Percentiles rank a stretch among this genome's conserved stretches.
phyloP scores from a whole-genome alignment of 2,888 invertebrate genomes.

The Lordiphosa fenestrarum region DNA sequence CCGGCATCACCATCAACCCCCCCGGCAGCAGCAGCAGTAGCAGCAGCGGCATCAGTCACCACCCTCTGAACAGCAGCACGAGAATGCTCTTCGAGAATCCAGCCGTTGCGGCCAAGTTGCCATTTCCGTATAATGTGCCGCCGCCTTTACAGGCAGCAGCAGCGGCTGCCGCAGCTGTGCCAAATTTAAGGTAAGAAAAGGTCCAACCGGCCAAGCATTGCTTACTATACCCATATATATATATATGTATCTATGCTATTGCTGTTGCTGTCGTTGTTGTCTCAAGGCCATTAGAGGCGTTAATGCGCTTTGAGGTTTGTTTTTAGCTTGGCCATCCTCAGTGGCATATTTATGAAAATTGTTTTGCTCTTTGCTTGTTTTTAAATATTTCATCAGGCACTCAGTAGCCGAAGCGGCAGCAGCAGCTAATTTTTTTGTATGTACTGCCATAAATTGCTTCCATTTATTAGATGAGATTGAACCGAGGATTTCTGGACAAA shows the following conservation, averaged over 20 bases:
- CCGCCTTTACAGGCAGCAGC: conserved; percentile 83
- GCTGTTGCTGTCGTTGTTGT: conserved; percentile 12
- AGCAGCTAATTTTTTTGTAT: conserved; percentile 34
- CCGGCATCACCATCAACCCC: conserved; percentile 42
- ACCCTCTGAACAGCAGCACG: conserved; percentile 44
- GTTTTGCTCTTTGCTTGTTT: conserved; percentile 34
- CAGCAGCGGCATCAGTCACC: conserved; percentile 17
- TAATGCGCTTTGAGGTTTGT: conserved; percentile 62
- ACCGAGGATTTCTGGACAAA: conserved; percentile 11
- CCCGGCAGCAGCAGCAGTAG: conserved; percentile 28
- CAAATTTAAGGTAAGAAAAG: conserved; percentile 79
- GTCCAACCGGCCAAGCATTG: conserved; percentile 10
- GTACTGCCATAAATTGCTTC: conserved; percentile 41
- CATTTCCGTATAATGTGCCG: conserved; percentile 87
- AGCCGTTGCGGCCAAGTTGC: conserved; percentile 84
- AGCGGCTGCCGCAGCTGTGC: conserved; percentile 78
- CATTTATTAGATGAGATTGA: conserved; percentile 38
- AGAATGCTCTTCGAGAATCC: conserved; percentile 88
- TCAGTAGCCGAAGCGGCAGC: conserved; percentile 32
- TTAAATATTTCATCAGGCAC: conserved; percentile 61
- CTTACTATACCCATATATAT: neutral
- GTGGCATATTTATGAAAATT: conserved; percentile 62
- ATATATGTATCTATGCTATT: neutral
- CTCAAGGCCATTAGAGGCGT: conserved; percentile 60
- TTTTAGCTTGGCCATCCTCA: conserved; percentile 6